A percentile compares a stretch with the other conserved stretches of the same genome.
Evolutionary conservation across 1,140 invertebrate species (phyloP).

Genomic region (Papilio polytes): DNA sequence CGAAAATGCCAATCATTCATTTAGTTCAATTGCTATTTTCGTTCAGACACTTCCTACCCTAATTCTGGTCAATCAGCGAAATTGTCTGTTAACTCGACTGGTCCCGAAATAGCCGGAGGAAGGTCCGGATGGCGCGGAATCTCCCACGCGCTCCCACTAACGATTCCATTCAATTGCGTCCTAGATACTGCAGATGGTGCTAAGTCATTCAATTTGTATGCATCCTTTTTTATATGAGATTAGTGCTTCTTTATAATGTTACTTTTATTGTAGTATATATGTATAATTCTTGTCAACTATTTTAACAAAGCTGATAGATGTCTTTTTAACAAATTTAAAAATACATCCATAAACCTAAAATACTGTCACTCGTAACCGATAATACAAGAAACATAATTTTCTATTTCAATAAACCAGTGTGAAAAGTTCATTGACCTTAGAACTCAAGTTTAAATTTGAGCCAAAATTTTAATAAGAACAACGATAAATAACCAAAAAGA

Average conservation of each 20-base stretch:
- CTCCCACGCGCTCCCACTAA: conserved; percentile 51
- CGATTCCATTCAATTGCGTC: conserved; percentile 50
- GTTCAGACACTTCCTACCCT: conserved; percentile 25
- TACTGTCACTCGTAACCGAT: too few relatives aligned
- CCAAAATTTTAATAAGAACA: neutral
- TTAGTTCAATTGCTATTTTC: conserved; percentile 25
- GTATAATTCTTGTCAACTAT: too few relatives aligned
- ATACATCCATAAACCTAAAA: too few relatives aligned
- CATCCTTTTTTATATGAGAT: neutral
- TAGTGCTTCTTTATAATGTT: too few relatives aligned
- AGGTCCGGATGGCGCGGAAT: conserved; percentile 40
- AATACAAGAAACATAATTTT: neutral
- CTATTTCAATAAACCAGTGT: neutral
- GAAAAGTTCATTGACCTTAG: neutral
- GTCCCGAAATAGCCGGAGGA: conserved; percentile 58
- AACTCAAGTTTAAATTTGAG: neutral
- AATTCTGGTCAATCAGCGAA: conserved; percentile 51
- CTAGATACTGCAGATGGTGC: conserved; percentile 11
- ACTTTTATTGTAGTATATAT: too few relatives aligned
- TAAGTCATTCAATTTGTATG: conserved; percentile 38
- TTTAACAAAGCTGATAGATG: too few relatives aligned
- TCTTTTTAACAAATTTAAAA: too few relatives aligned
- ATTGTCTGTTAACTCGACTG: conserved; percentile 55
- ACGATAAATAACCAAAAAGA: neutral
- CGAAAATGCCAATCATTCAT: conserved; percentile 22